Evolutionary conservation across 2,888 invertebrate genomes (phyloP).

Genomic region (Terebella lapidaria): DNA sequence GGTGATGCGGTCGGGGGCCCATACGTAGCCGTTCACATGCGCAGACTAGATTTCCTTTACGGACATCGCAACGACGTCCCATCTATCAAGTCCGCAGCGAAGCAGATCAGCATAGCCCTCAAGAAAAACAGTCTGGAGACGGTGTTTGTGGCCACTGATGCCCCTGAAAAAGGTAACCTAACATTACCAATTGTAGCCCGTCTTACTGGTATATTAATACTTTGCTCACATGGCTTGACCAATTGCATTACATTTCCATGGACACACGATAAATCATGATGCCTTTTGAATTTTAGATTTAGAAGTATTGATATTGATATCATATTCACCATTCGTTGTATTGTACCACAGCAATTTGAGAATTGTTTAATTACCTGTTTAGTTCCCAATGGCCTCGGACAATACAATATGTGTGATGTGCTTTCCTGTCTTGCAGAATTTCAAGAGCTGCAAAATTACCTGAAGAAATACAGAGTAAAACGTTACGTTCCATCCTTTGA

Average conservation of each 20-base stretch:
- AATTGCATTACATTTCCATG: neutral
- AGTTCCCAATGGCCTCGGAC: no score
- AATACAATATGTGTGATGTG: no score
- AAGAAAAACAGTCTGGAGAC: slow-evolving; percentile 59
- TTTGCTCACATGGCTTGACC: no score
- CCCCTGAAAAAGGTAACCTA: slow-evolving; percentile 56
- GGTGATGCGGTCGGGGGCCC: slow-evolving; percentile 57
- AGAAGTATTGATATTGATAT: neutral
- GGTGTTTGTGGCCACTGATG: slow-evolving; percentile 84
- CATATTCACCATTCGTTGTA: no score
- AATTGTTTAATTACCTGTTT: no score
- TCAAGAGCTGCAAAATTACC: slow-evolving; percentile 52
- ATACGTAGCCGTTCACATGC: slow-evolving; percentile 79
- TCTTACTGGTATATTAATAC: neutral
- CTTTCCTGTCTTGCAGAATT: slow-evolving; percentile 53
- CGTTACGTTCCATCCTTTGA: slow-evolving; percentile 36
- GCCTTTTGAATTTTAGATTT: neutral
- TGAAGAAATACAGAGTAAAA: slow-evolving; percentile 48
- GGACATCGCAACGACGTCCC: slow-evolving; percentile 73
- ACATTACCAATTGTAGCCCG: no score
- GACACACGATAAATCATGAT: neutral
- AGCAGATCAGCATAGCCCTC: slow-evolving; percentile 66
- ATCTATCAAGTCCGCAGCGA: slow-evolving; percentile 68
- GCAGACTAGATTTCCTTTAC: slow-evolving; percentile 80
- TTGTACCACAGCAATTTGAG: no score